Percentiles rank a stretch among this genome's conserved stretches.
Evolutionary conservation across 2,888 invertebrate genomes (phyloP).

Genomic region (Eupeodes luniger): DNA sequence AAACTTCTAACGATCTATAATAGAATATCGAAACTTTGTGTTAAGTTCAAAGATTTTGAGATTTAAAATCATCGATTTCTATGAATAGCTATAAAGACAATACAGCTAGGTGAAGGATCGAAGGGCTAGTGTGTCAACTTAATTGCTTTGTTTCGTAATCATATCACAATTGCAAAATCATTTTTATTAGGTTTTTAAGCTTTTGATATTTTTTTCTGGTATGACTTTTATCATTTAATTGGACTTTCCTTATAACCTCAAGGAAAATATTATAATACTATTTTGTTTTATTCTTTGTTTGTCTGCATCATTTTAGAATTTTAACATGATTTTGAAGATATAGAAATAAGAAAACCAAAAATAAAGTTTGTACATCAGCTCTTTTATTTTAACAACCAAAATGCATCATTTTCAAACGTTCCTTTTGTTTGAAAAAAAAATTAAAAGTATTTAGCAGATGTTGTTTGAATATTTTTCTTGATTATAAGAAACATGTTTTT

Average conservation of each 20-base stretch:
- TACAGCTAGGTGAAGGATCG: constrained; percentile 22
- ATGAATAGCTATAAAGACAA: neutral
- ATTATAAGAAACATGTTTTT: too few species aligned
- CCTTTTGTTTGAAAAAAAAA: neutral
- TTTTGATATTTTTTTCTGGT: too few species aligned
- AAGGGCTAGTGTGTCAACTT: constrained; percentile 26
- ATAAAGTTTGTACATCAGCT: constrained; percentile 8
- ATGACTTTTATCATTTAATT: too few species aligned
- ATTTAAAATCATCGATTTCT: constrained; percentile 4
- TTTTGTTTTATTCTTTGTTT: neutral
- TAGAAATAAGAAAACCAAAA: neutral
- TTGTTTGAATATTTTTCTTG: neutral
- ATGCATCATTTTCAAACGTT: neutral
- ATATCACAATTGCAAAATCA: constrained; percentile 18
- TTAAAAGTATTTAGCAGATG: neutral
- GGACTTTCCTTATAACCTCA: too few species aligned
- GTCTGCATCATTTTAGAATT: neutral
- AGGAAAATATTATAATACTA: too few species aligned
- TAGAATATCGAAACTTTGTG: constrained; percentile 37
- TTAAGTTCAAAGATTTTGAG: constrained; percentile 30
- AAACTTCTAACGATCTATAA: constrained; percentile 25
- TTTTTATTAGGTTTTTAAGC: too few species aligned
- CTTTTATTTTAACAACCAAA: constrained; percentile 21
- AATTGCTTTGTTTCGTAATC: constrained; percentile 1
- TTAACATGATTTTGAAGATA: neutral